phyloP scores from a whole-genome alignment of 1,140 invertebrate genomes.

The Berghia stephanieae region DNA sequence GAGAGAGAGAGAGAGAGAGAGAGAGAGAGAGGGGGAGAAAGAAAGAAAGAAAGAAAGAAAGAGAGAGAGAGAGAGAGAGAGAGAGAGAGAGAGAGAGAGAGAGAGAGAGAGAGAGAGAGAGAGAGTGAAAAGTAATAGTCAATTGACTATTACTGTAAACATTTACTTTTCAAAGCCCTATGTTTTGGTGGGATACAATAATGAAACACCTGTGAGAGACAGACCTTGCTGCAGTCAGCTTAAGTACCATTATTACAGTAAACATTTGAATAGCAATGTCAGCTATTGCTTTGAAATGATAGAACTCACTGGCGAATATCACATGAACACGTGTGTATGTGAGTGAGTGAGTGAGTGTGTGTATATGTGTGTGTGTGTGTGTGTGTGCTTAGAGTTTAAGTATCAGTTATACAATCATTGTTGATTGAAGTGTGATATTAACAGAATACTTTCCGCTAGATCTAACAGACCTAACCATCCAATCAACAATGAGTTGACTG shows the following conservation, averaged over 20 bases:
- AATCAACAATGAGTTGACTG: not conserved
- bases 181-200: no score
- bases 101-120: conserved; percentile 1
- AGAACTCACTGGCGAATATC: no score
- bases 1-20: not conserved
- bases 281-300: not conserved
- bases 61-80: not conserved
- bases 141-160: not conserved
- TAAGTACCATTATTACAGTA: no score
- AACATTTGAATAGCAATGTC: not conserved
- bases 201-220: not conserved
- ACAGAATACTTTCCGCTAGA: not conserved
- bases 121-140: not conserved
- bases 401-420: not conserved
- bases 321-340: not conserved
- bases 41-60: not conserved
- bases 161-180: not conserved
- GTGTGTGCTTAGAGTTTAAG: not conserved
- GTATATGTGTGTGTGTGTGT: conserved; percentile 1
- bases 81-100: conserved; percentile 3
- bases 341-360: not conserved
- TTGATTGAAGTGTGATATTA: not conserved
- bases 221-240: not conserved
- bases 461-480: not conserved
- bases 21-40: not conserved